These are phyloP conservation scores for Malurus splendens DNA, from an alignment of 2,797 vertebrate genomes.

Conservation along the genomic window DNA sequence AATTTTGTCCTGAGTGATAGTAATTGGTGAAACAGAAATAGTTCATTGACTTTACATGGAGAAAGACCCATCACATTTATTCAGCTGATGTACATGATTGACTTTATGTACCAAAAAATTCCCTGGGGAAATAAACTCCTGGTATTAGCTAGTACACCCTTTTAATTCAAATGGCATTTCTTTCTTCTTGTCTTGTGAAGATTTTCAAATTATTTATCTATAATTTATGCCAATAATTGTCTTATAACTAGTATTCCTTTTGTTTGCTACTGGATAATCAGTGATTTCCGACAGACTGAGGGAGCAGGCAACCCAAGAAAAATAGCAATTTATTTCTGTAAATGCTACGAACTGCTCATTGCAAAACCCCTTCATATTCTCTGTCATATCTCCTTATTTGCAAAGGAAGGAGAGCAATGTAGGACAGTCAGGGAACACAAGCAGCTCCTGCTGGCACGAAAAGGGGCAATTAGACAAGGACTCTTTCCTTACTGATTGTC, in stretches of 20 bases:
- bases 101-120: background rate
- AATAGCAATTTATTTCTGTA: background rate
- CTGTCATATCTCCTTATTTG: background rate
- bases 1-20: background rate
- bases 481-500: background rate
- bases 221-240: background rate
- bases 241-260: background rate
- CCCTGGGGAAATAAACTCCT: background rate
- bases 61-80: background rate
- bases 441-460: background rate
- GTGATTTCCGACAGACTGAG: background rate
- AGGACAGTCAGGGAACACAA: background rate
- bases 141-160: background rate
- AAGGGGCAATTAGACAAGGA: fast-evolving
- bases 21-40: background rate
- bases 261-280: background rate
- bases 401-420: background rate
- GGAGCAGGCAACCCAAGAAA: background rate
- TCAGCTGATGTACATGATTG: background rate
- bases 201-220: background rate
- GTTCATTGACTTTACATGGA: background rate
- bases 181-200: background rate
- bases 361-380: background rate
- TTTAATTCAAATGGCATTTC: background rate
- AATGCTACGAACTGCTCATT: background rate